Percentiles rank a stretch among this genome's conserved stretches.
These are phyloP conservation scores for Tricholaema leucomelas DNA, from an alignment of 2,113 vertebrate genomes.

Conservation along the genomic window DNA sequence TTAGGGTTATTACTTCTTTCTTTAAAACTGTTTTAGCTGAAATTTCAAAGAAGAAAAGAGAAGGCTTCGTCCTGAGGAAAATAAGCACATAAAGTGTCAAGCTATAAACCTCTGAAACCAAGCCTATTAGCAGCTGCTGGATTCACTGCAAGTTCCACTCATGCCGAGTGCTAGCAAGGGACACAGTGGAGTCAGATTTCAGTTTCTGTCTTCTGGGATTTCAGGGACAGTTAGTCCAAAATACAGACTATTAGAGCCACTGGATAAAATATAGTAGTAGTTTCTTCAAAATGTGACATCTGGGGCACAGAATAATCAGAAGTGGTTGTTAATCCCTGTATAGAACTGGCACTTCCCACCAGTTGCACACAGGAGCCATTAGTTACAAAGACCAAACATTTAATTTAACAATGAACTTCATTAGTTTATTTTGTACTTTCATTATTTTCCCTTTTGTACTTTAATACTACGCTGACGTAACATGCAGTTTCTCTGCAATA, in stretches of 20 bases:
- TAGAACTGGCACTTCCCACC: not conserved
- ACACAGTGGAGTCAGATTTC: constrained; percentile 1
- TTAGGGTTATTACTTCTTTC: not conserved
- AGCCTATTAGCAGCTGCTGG: not conserved
- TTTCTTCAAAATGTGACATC: not conserved
- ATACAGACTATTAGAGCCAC: not conserved
- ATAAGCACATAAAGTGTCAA: not conserved
- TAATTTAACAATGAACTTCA: not conserved
- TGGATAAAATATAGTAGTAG: not conserved
- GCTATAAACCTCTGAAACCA: not conserved
- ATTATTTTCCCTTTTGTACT: not conserved
- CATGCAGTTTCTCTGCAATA: not conserved
- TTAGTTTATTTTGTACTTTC: not conserved
- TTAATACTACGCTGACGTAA: not conserved
- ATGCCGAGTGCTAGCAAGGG: not conserved
- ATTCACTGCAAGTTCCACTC: not conserved
- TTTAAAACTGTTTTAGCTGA: not conserved
- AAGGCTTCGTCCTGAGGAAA: not conserved
- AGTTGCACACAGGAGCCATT: not conserved
- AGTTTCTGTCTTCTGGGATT: not conserved
- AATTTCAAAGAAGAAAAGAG: not conserved
- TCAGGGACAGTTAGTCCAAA: constrained; percentile 2
- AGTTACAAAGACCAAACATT: not conserved
- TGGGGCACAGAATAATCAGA: not conserved
- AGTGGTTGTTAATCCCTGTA: not conserved